A percentile compares a stretch with the other conserved stretches of the same genome.
phyloP scores from a whole-genome alignment of 2,797 vertebrate species.

The Gambelia wislizenii region DNA sequence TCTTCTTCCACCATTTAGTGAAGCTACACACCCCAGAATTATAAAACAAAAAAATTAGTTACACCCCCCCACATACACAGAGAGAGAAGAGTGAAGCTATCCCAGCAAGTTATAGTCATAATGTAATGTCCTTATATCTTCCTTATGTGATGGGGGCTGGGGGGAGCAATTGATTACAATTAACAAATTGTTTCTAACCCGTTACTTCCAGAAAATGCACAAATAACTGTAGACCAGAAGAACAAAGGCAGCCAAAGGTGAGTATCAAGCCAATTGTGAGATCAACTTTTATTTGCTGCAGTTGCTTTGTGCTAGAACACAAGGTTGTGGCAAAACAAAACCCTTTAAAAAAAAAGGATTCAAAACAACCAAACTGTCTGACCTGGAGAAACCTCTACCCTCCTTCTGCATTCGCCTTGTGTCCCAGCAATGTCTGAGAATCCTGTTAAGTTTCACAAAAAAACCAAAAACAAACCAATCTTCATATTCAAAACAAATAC shows the following conservation, averaged over 20 bases:
- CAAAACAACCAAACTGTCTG: slow-evolving; percentile 6
- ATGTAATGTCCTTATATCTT: neutral
- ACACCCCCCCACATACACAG: neutral
- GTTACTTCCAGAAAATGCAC: neutral
- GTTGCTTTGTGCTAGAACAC: slow-evolving; percentile 73
- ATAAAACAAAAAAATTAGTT: neutral
- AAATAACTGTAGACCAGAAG: neutral
- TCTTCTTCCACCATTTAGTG: neutral
- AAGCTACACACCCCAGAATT: neutral
- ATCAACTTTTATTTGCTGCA: slow-evolving; percentile 79
- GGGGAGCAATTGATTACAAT: neutral
- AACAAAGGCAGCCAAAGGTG: neutral
- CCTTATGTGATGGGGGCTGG: neutral
- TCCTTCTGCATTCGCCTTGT: slow-evolving; percentile 22
- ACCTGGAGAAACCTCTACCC: neutral
- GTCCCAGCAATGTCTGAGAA: slow-evolving; percentile 21
- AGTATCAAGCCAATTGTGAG: slow-evolving; percentile 18
- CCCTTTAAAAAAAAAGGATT: slow-evolving; percentile 33
- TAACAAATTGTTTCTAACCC: no score
- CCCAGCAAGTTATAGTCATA: neutral
- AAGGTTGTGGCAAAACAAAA: slow-evolving; percentile 66
- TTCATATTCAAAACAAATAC: slow-evolving; percentile 74
- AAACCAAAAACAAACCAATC: slow-evolving; percentile 44
- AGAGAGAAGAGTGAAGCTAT: neutral
- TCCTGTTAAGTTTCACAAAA: slow-evolving; percentile 57